phyloP scores from a whole-genome alignment of 2,888 invertebrate species.

The Drosophila borealis region DNA sequence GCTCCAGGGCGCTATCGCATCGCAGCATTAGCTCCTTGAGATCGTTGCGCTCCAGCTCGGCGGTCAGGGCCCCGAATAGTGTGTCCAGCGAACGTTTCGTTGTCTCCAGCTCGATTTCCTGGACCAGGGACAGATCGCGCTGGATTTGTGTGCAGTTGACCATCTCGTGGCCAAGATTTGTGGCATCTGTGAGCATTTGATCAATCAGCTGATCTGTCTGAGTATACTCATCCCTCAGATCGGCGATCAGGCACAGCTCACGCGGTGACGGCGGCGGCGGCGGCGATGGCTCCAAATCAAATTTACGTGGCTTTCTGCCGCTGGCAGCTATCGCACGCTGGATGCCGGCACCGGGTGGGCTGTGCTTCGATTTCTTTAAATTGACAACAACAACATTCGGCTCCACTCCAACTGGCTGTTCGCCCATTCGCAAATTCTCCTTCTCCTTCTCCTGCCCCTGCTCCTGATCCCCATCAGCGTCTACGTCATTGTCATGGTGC shows the following conservation, averaged over 20 bases:
- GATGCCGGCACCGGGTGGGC: neutral
- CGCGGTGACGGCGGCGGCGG: slow-evolving; percentile 67
- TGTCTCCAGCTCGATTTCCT: slow-evolving; percentile 54
- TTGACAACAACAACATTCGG: neutral
- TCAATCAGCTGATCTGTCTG: slow-evolving; percentile 49
- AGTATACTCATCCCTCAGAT: slow-evolving; percentile 33
- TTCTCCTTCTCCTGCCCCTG: neutral
- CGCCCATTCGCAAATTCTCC: neutral
- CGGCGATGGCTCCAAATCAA: slow-evolving; percentile 39
- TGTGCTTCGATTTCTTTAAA: neutral
- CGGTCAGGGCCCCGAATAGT: slow-evolving; percentile 30
- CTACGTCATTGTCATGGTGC: neutral
- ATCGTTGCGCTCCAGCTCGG: slow-evolving; percentile 33
- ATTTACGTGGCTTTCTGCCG: slow-evolving; percentile 29
- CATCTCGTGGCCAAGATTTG: slow-evolving; percentile 39
- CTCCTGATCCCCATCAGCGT: neutral
- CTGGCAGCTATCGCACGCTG: neutral
- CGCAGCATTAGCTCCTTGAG: slow-evolving; percentile 24
- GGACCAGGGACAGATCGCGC: slow-evolving; percentile 44
- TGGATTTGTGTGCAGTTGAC: slow-evolving; percentile 35
- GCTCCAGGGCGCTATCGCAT: slow-evolving; percentile 22
- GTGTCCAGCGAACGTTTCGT: slow-evolving; percentile 21
- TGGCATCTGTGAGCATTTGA: slow-evolving; percentile 44
- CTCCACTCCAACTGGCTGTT: too few relatives aligned
- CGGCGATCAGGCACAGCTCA: slow-evolving; percentile 27